Base-by-base conservation (phyloP, 35 echinoderm and acorn worm species). In the Acanthaster planci region DNA sequence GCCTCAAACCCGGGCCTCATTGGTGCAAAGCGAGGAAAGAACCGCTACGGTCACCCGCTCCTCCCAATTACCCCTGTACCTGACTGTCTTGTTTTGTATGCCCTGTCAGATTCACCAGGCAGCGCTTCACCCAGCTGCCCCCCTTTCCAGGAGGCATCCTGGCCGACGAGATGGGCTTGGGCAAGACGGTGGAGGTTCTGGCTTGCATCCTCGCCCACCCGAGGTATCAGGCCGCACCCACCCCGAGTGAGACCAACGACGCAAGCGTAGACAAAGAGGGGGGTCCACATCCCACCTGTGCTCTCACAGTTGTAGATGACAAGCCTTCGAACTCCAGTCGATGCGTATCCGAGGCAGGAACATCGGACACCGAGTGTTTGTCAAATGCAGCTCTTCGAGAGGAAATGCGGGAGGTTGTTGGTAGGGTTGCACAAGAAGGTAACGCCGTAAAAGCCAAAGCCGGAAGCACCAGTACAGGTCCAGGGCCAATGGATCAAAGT, bases 111-210 rank as follows among this genome's bases (percentile, higher is more conserved):
- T 78, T 99, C 54, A 90, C 89, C 40, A 51, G 76, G 36, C 84
- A 89, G 29, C 86, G 77, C 31, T 87, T 85, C 37, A 56, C 44
- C 1, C 77, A 64, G 52, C 76, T 47, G 16, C 55, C 52, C 47
- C 21, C 56, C 4, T 88, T 79, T 53, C 96, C 92, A 18, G 96
- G 96, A 47, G 96, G 96, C 6, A 99, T 99, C 14, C 77, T 99
- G 19, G 96, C 96, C 16, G 96, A 99, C 84, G 96, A 99, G 52
- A 99, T 99, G 96, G 96, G 96, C 12, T 82, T 99, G 22, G 96
- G 96, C 5, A 99, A 99, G 67, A 99, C 96, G 9, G 96, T 99
- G 39, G 96, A 99, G 67, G 92, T 99, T 53, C 88, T 99, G 39
- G 96, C 96, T 30, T 89, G 79, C 31, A 94, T 99, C 55, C 76